Percentiles rank a stretch among this genome's conserved stretches.
Evolutionary conservation across 2,113 vertebrate species (phyloP).

Genomic region (Potamarius usumacintae): DNA sequence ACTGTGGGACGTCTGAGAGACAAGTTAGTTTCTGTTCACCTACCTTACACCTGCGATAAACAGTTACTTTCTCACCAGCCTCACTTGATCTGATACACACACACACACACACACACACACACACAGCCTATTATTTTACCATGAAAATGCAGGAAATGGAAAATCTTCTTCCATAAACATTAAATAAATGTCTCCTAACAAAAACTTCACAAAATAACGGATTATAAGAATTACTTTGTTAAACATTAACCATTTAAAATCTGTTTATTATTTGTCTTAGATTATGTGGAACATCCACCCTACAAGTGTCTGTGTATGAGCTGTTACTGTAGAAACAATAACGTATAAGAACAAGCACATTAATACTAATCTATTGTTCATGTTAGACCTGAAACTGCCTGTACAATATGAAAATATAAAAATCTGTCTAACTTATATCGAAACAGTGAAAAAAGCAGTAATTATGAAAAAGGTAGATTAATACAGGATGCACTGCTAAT

Average conservation of each 20-base stretch:
- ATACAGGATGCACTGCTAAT: neutral
- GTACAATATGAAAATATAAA: neutral
- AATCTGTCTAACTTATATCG: neutral
- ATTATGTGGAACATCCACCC: neutral
- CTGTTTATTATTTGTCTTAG: neutral
- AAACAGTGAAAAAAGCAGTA: neutral
- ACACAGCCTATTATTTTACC: neutral
- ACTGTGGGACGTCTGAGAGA: neutral
- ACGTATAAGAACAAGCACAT: neutral
- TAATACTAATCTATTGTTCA: neutral
- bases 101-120: neutral
- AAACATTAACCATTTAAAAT: neutral
- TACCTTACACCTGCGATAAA: neutral
- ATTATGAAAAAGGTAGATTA: neutral
- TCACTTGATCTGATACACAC: neutral
- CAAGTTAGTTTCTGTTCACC: neutral
- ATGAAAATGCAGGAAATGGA: neutral
- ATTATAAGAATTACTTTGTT: neutral
- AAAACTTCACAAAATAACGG: neutral
- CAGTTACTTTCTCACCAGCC: neutral
- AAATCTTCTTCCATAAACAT: neutral
- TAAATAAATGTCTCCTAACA: neutral
- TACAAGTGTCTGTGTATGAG: neutral
- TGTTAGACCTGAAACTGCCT: neutral
- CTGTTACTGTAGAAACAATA: neutral